Conservation (phyloP, 2,888 invertebrate genomes). For the Nysson spinosus region DNA sequence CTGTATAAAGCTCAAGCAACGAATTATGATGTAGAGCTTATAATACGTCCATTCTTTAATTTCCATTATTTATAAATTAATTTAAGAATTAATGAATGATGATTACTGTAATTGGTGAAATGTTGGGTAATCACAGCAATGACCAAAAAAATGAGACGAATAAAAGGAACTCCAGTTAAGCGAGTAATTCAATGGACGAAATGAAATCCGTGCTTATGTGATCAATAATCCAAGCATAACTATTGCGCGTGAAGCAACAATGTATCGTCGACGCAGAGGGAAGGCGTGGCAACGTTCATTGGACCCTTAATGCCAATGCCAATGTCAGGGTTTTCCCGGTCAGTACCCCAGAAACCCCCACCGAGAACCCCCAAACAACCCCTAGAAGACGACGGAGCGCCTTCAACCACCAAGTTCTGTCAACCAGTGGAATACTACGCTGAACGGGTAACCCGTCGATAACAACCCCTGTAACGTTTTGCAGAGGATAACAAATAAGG, state of each 20-base stretch:
- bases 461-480: constrained; percentile 1
- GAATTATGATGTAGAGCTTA: no score
- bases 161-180: no score
- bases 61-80: no score
- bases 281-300: constrained; percentile 70
- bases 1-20: no score
- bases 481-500: constrained; percentile 16
- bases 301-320: constrained; percentile 71
- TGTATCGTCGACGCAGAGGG: constrained; percentile 51
- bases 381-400: constrained; percentile 3
- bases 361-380: neutral
- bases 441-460: neutral
- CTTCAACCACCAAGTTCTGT: neutral
- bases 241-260: constrained; percentile 53
- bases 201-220: constrained; percentile 15
- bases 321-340: constrained; percentile 70
- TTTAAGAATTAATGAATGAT: no score
- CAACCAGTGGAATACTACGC: neutral
- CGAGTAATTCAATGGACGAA: no score
- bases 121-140: no score
- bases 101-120: no score
- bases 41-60: no score
- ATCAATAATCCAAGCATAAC: constrained; percentile 47
- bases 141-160: no score
- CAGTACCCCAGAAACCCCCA: constrained; percentile 53